Conservation (phyloP, 2,113 vertebrate genomes). For the Isichthys henryi region DNA sequence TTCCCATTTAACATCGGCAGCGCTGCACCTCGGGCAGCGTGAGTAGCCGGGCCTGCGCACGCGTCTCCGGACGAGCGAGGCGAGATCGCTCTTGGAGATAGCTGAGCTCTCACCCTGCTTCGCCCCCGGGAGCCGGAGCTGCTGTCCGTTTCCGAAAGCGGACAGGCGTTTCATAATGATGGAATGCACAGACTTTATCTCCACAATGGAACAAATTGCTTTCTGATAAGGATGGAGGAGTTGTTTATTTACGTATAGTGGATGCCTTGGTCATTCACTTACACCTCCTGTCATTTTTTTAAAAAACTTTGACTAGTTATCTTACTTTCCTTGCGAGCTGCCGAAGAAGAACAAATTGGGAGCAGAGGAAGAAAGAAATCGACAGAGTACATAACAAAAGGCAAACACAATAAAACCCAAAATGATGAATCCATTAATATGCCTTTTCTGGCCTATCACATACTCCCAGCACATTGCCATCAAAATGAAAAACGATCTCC, state of each 20-base stretch:
- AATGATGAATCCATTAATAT: constrained; percentile 27
- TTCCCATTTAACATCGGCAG: neutral
- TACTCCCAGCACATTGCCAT: constrained; percentile 19
- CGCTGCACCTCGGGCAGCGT: neutral
- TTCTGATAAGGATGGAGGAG: constrained; percentile 39
- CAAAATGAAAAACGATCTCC: constrained; percentile 34
- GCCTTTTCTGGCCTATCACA: constrained; percentile 16
- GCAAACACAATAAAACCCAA: constrained; percentile 14
- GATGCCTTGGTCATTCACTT: constrained; percentile 22
- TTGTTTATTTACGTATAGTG: constrained; percentile 32
- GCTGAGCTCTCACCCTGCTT: neutral
- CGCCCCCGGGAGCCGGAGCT: neutral
- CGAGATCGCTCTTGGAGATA: constrained; percentile 16
- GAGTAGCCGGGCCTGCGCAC: neutral
- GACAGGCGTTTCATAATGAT: constrained; percentile 40
- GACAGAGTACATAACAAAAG: constrained; percentile 14
- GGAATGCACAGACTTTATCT: constrained; percentile 33
- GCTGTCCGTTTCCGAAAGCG: constrained; percentile 21
- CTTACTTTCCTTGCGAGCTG: constrained; percentile 21
- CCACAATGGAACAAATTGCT: constrained; percentile 40
- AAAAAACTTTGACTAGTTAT: constrained; percentile 16
- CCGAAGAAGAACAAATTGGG: constrained; percentile 25
- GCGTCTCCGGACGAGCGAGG: constrained; percentile 7
- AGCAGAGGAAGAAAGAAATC: constrained; percentile 16
- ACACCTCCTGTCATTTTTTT: constrained; percentile 23